Evolutionary conservation across 1,140 invertebrate genomes (phyloP).

Genomic region (Heliconius melpomene): DNA sequence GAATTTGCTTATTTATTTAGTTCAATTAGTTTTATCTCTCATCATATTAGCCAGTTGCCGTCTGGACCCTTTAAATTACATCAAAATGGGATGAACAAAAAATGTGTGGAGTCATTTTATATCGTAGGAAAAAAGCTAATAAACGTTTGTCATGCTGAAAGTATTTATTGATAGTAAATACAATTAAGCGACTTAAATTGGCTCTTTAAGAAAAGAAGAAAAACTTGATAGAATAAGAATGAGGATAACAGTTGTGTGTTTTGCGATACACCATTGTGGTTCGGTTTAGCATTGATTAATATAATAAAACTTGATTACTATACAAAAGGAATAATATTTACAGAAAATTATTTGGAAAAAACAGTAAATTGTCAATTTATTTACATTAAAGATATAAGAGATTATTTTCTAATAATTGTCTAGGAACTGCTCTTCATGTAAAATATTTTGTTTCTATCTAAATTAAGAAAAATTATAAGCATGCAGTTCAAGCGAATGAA

Average conservation of each 20-base stretch:
- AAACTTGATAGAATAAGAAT: background rate
- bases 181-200: slow-evolving; percentile 11
- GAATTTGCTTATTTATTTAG: slow-evolving; percentile 12
- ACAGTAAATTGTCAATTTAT: too few relatives aligned
- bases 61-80: slow-evolving; percentile 33
- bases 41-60: slow-evolving; percentile 22
- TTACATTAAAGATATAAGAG: too few relatives aligned
- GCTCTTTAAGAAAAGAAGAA: slow-evolving; percentile 5
- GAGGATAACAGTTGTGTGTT: background rate
- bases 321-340: too few relatives aligned
- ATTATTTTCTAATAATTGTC: too few relatives aligned
- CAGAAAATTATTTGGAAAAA: too few relatives aligned
- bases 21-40: slow-evolving; percentile 28
- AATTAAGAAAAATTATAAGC: too few relatives aligned
- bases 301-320: too few relatives aligned
- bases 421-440: too few relatives aligned
- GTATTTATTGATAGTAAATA: slow-evolving; percentile 21
- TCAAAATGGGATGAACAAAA: slow-evolving; percentile 29
- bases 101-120: slow-evolving; percentile 26
- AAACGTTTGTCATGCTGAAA: slow-evolving; percentile 17
- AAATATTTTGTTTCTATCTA: too few relatives aligned
- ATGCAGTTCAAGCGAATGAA: too few relatives aligned
- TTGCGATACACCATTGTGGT: background rate
- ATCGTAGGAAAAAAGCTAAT: background rate
- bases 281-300: background rate